Evolutionary conservation across 2,888 invertebrate genomes (phyloP), one percentile per base, ranked within the genome.

Genomic region (Amiota communis): DNA sequence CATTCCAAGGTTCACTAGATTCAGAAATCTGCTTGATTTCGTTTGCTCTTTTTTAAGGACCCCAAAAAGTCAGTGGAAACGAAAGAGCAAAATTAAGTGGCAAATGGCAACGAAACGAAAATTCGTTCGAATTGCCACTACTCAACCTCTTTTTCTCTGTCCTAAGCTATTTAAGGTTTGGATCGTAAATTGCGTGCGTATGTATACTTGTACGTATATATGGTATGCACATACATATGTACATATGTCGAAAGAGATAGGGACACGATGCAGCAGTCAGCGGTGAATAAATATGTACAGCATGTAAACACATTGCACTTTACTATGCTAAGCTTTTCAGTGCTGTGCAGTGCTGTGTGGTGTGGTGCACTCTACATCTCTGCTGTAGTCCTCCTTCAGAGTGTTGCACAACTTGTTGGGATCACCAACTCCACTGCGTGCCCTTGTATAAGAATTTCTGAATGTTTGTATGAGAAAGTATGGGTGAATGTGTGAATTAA

Each of bases 401-500:
- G 23, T 23, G 23, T 23, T 23, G 2, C 3, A 23, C 1, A 36
- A 36, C 4, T 36, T 36, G 36, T 36, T 6, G 8, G 36, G 6
- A 36, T 36, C 36, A 36, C 36, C 6, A 36, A 36, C 36, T 4
- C 6, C 8, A 36, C 6, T 36, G 3, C 36, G 36, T 36, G 36
- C 36, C 36, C 36, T 36, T 36, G 6, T 53, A 15, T 53, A 53
- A 53, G 4, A 53, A 13, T 1, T 0, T 13, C 13, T 53, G 15
- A 71, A 8, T 64, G 13, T 68, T 46, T 65, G 59, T 71, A 47
- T 23, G 11, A 48, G 51, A 9, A 23, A 64, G 47, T 70, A 49
- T 71, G 65, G 70, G 71, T 69, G 70, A 65, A 63, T 61, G 51
- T 69, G 68, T 59, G 57, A 53, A 36, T 57, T 56, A 67, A 72